Conservation (phyloP, 1,140 invertebrate genomes). For the Cryptotermes secundus region DNA sequence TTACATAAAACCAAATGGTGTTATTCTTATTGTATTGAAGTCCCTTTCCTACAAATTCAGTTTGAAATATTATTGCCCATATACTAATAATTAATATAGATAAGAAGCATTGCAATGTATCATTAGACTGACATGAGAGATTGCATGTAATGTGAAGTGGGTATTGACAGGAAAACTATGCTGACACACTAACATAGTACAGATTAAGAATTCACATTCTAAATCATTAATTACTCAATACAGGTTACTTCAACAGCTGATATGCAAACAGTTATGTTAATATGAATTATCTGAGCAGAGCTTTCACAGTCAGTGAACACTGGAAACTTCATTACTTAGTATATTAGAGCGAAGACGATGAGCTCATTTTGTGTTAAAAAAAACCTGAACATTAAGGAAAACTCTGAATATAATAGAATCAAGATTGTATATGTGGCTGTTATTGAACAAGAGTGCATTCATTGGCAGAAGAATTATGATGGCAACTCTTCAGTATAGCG, state of each 20-base stretch:
- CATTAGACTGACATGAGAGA: background rate
- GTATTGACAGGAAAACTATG: background rate
- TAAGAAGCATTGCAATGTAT: background rate
- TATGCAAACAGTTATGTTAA: slow-evolving; percentile 3
- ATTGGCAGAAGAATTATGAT: background rate
- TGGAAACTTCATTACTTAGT: background rate
- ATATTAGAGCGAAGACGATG: background rate
- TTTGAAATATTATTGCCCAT: background rate
- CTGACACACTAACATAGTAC: background rate
- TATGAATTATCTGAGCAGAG: background rate
- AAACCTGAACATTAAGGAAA: background rate
- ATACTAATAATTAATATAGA: background rate
- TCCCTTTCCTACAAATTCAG: background rate
- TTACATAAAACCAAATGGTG: background rate
- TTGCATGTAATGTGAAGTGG: background rate
- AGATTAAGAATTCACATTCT: background rate
- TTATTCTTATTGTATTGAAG: background rate
- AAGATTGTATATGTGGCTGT: background rate
- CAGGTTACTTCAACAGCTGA: background rate
- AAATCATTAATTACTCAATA: background rate
- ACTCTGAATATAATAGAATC: background rate
- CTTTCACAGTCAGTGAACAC: background rate
- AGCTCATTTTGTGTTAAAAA: background rate
- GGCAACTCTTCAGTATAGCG: background rate
- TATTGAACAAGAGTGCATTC: background rate